Evolutionary conservation across 2,888 invertebrate genomes (phyloP).

Genomic region (Beris chalybata): DNA sequence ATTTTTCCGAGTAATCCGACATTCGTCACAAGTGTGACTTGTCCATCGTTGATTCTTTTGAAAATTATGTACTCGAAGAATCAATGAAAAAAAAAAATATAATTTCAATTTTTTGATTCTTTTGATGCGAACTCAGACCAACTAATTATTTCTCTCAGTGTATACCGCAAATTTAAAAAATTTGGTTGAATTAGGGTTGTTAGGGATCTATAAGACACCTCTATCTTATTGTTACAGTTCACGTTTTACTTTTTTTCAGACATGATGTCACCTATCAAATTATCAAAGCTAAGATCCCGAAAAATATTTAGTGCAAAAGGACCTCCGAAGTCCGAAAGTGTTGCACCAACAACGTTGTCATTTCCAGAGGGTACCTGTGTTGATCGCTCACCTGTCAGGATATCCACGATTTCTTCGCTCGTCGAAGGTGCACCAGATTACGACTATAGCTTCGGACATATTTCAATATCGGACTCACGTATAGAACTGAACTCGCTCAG

Average conservation of each 20-base stretch:
- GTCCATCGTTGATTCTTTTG: too few relatives aligned
- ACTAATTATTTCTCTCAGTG: too few relatives aligned
- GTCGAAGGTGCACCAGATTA: conserved; percentile 32
- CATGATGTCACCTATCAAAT: conserved; percentile 40
- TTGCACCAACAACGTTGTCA: conserved; percentile 7
- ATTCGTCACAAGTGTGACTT: too few relatives aligned
- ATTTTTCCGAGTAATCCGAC: too few relatives aligned
- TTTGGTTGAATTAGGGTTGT: too few relatives aligned
- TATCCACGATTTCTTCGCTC: conserved; percentile 52
- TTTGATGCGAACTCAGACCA: too few relatives aligned
- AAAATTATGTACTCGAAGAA: too few relatives aligned
- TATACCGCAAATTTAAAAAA: too few relatives aligned
- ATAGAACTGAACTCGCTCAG: background rate
- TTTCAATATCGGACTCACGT: background rate
- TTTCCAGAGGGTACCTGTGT: conserved; percentile 42
- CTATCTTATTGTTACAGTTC: background rate
- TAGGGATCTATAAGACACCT: background rate
- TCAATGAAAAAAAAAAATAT: too few relatives aligned
- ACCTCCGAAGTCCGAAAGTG: conserved; percentile 42
- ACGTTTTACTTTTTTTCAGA: conserved; percentile 18
- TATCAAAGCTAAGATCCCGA: conserved; percentile 51
- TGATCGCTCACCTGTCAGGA: conserved; percentile 50
- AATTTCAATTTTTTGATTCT: too few relatives aligned
- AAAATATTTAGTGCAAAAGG: conserved; percentile 49
- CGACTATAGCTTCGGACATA: conserved; percentile 29